Evolutionary conservation across 2,797 vertebrate genomes (phyloP), one percentile per base, ranked within the genome.

Genomic region (Cossypha dichroa): DNA sequence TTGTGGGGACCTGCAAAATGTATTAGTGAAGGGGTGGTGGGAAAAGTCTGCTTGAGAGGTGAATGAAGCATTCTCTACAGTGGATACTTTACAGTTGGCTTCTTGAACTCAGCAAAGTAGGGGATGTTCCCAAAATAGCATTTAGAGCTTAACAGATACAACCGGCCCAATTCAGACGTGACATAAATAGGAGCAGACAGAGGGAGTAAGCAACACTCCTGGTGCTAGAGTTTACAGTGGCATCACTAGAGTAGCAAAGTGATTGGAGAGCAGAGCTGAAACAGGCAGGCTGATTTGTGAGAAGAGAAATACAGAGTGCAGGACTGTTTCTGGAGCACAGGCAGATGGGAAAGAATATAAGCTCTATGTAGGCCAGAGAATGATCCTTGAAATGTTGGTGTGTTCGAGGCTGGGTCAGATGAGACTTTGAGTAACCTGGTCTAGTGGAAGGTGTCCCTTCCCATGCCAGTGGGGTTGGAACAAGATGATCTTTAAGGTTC

Each of bases 131-230:
- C 45, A 64, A 73, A 91, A 85, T 28, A 94, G 56, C 17, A 28
- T 52, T 33, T 31, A 45, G 41, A 70, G 11, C 25, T 83, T 83
- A 40, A 49, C 67, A 96, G 67, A 74, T 70, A 60, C 49, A 80
- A 64, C 34, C 74, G 83, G 60, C 82, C 63, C 34, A 34, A 43
- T 87, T 92, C 55, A 63, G 33, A 33, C 8, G 20, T 74, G 77
- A 79, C 78, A 70, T 70, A 96, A 92, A 77, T 89, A 56, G 72
- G 54, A 82, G 28, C 64, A 92, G 86, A 72, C 58, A 82, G 81
- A 79, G 82, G 51, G 85, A 28, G 16, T 40, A 87, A 85, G 69
- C 25, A 84, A 66, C 59, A 63, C 51, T 69, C 54, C 21, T 25
- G 43, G 36, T 73, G 77, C 34, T 72, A 41, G 73, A 88, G 59